A percentile compares a stretch with the other conserved stretches of the same genome.
phyloP scores from a whole-genome alignment of 2,888 invertebrate species.

The Andrena haemorrhoa region DNA sequence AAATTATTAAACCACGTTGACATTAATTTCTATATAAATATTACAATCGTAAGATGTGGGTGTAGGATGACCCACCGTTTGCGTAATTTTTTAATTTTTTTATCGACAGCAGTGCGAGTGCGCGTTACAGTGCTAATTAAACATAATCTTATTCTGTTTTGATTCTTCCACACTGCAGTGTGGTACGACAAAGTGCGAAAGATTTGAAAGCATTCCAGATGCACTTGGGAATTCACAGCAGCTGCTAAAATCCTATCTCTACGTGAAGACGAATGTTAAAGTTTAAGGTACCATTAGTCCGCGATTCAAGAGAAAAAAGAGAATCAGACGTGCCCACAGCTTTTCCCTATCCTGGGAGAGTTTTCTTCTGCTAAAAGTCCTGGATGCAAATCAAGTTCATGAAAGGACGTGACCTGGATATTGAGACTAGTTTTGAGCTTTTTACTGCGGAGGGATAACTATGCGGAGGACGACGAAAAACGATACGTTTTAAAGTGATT shows the following conservation, averaged over 20 bases:
- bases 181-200: conserved; percentile 1
- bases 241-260: conserved; percentile 17
- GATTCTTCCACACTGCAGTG: neutral
- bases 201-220: conserved; percentile 23
- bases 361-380: conserved; percentile 25
- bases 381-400: conserved; percentile 57
- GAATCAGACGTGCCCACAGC: conserved; percentile 10
- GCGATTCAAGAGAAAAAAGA: conserved; percentile 19
- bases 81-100: too few species aligned
- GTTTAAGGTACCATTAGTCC: conserved; percentile 25
- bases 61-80: too few species aligned
- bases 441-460: conserved; percentile 14
- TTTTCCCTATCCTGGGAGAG: conserved; percentile 16
- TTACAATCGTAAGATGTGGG: too few species aligned
- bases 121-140: neutral
- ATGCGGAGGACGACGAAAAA: neutral
- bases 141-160: neutral
- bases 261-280: conserved; percentile 1
- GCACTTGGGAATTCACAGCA: conserved; percentile 15
- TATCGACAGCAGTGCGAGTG: too few species aligned
- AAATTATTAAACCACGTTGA: too few species aligned
- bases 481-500: conserved; percentile 18
- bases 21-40: too few species aligned
- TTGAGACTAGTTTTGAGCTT: conserved; percentile 19
- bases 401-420: conserved; percentile 57